Evolutionary conservation across 2,888 invertebrate species (phyloP).

Genomic region (Leptura quadrifasciata): DNA sequence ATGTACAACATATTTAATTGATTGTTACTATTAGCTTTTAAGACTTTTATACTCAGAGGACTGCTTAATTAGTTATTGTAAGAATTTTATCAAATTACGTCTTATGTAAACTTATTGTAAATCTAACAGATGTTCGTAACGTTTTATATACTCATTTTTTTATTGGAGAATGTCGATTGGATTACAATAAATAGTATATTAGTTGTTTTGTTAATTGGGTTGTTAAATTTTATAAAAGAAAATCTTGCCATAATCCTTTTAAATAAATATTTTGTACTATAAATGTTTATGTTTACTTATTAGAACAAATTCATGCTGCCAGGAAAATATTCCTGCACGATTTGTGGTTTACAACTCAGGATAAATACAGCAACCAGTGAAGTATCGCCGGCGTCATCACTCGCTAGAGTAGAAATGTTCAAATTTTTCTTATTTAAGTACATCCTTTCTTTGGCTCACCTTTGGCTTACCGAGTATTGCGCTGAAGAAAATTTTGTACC

Average conservation of each 20-base stretch:
- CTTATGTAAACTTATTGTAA: constrained; percentile 10
- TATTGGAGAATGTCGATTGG: neutral
- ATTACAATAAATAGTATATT: constrained; percentile 8
- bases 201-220: constrained; percentile 39
- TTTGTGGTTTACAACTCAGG: too few species aligned
- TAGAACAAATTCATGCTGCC: too few species aligned
- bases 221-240: constrained; percentile 48
- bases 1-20: constrained; percentile 27
- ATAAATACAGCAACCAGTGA: too few species aligned
- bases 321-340: too few species aligned
- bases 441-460: too few species aligned
- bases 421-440: too few species aligned
- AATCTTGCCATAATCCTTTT: constrained; percentile 45
- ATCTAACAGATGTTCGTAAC: neutral
- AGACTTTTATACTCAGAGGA: constrained; percentile 36
- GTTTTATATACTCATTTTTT: neutral
- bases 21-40: constrained; percentile 28
- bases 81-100: constrained; percentile 14
- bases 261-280: constrained; percentile 44
- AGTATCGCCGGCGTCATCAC: too few species aligned
- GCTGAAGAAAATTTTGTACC: too few species aligned
- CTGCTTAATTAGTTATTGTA: constrained; percentile 33
- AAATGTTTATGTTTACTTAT: neutral
- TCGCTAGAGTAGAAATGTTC: too few species aligned
- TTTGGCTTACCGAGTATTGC: too few species aligned